These are phyloP conservation scores for Amphipyra tragopoginis DNA, from an alignment of 2,888 invertebrate species.

Conservation along the genomic window DNA sequence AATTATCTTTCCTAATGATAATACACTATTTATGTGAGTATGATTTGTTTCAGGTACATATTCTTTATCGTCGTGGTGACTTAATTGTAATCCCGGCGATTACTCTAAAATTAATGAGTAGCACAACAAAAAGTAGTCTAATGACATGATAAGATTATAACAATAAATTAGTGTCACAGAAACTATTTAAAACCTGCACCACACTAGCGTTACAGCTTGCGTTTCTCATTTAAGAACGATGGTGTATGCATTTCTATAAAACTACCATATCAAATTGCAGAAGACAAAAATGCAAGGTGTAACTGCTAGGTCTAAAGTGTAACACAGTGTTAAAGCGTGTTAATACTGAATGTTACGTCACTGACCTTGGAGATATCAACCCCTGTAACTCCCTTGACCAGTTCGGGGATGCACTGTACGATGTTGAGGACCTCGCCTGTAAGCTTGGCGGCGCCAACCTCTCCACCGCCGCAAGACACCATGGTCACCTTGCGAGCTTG, in stretches of 20 bases:
- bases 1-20: too few relatives aligned
- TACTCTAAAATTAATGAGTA: too few relatives aligned
- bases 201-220: conserved; percentile 5
- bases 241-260: not conserved
- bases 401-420: conserved; percentile 96
- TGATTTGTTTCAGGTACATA: conserved; percentile 7
- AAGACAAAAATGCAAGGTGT: conserved; percentile 3
- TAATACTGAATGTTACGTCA: not conserved
- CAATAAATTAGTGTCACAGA: conserved; percentile 5
- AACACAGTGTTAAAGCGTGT: conserved; percentile 25
- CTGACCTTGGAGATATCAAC: conserved; percentile 96
- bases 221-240: not conserved
- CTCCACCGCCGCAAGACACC: conserved; percentile 97
- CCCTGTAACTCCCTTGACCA: conserved; percentile 97
- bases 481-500: conserved; percentile 98
- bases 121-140: conserved; percentile 4
- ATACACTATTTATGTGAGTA: too few relatives aligned
- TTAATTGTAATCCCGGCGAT: not conserved
- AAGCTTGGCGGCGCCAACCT: conserved; percentile 97
- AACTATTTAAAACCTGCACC: conserved; percentile 9
- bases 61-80: not conserved
- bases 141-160: conserved; percentile 10
- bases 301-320: conserved; percentile 2
- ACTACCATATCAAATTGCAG: conserved; percentile 4
- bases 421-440: conserved; percentile 98